A percentile compares a stretch with the other conserved stretches of the same genome.
phyloP scores from a whole-genome alignment of 2,113 vertebrate species.

The Aptenodytes patagonicus region DNA sequence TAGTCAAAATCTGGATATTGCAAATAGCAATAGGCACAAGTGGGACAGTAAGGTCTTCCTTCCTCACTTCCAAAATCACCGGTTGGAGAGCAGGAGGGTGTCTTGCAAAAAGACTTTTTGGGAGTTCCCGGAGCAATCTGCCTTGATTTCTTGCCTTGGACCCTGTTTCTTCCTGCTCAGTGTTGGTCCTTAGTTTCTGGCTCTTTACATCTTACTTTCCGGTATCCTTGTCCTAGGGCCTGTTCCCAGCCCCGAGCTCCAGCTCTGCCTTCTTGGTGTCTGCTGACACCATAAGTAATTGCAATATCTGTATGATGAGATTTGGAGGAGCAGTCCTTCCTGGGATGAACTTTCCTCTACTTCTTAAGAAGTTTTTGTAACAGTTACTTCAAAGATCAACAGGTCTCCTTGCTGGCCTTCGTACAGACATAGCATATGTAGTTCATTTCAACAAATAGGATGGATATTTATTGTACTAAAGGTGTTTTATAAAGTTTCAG shows the following conservation, averaged over 20 bases:
- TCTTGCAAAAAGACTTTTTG: background rate
- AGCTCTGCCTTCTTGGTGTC: background rate
- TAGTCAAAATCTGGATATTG: background rate
- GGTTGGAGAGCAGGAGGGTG: background rate
- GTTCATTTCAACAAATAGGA: background rate
- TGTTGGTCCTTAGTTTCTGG: background rate
- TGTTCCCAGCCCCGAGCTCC: background rate
- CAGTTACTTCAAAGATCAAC: background rate
- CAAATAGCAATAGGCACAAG: background rate
- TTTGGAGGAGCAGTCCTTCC: background rate
- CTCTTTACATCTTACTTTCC: background rate
- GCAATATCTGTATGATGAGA: background rate
- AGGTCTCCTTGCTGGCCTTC: background rate
- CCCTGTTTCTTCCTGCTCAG: background rate
- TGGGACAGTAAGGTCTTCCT: background rate
- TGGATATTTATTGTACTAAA: background rate
- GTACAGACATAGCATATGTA: background rate
- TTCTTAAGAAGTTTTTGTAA: background rate
- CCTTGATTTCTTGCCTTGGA: background rate
- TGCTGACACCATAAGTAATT: background rate
- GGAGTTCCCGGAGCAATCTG: background rate
- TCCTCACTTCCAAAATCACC: background rate
- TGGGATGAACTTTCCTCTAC: background rate
- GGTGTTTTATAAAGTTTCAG: background rate
- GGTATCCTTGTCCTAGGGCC: background rate